Evolutionary conservation across 2,888 invertebrate species (phyloP).

Genomic region (Acrobasis suavella): DNA sequence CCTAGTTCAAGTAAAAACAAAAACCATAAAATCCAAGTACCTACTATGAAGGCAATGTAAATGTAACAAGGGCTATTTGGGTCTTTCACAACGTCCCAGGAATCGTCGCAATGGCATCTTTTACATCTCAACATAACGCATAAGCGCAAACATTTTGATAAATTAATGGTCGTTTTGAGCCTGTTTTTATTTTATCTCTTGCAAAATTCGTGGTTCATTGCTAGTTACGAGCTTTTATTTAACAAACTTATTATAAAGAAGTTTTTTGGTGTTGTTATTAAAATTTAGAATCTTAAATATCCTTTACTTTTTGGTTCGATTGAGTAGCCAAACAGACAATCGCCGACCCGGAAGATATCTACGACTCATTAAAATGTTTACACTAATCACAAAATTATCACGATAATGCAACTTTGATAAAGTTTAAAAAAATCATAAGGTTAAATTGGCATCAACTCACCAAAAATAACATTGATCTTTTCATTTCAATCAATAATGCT

Average conservation of each 20-base stretch:
- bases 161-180: neutral
- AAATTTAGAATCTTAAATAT: no score
- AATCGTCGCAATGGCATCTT: conserved; percentile 4
- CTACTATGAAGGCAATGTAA: conserved; percentile 5
- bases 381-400: no score
- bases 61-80: conserved; percentile 18
- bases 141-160: neutral
- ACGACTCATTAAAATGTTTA: no score
- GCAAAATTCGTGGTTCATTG: neutral
- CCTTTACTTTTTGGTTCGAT: no score
- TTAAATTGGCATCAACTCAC: neutral
- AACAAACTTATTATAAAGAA: neutral
- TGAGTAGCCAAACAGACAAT: no score
- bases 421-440: no score
- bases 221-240: neutral
- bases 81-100: conserved; percentile 2
- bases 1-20: neutral
- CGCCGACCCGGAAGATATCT: no score
- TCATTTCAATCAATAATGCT: neutral
- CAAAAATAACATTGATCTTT: neutral
- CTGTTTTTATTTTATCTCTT: neutral
- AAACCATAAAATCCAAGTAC: neutral
- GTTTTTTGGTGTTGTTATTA: neutral
- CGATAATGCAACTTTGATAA: no score
- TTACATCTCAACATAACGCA: neutral